Evolutionary conservation across 92 coral and sea anemone species (phyloP), one percentile per base, ranked within the genome.

Genomic region (Plumapathes pennacea): DNA sequence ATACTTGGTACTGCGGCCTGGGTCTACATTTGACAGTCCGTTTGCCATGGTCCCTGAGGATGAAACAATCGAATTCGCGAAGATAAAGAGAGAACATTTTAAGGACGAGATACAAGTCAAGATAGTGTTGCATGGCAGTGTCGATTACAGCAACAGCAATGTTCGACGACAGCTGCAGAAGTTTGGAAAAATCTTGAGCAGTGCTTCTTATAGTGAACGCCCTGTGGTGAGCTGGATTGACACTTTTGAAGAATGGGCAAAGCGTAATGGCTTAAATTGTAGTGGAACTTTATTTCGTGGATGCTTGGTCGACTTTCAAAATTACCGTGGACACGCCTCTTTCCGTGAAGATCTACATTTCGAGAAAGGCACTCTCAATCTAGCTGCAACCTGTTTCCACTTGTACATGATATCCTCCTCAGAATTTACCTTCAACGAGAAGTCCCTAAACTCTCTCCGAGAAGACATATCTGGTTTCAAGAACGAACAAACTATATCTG

Each of bases 81-180:
- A 44, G 10, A 44, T 38, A 27, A 23, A 69, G 32, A 45, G 62
- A 13, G 54, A 54, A 50, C 18, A 49, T 25, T 78, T 78, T 53
- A 57, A 54, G 15, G 28, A 50, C 28, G 46, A 59, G 19, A 31
- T 46, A 4, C 69, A 57, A 2, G 78, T 61, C 12, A 69, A 55
- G 23, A 38, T 78, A 2, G 38, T 78, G 25, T 36, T 78, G 32
- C 24, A 41, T 15, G 58, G 57, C 17, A 30, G 29, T 21, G 32
- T 62, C 0, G 55, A 52, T 49, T 61, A 61, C 55, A 54, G 65
- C 20, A 37, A 36, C 33, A 24, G 8, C 2, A 54, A 25, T 36
- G 31, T 52, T 43, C 74, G 57, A 38, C 40, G 62, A n/a, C 32
- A 43, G 39, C 32, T 69, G 17, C 25, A 20, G 21, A 10, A 37